A percentile compares a stretch with the other conserved stretches of the same genome.
These are phyloP conservation scores for Mimachlamys varia DNA, from an alignment of 2,888 invertebrate species.

Conservation along the genomic window DNA sequence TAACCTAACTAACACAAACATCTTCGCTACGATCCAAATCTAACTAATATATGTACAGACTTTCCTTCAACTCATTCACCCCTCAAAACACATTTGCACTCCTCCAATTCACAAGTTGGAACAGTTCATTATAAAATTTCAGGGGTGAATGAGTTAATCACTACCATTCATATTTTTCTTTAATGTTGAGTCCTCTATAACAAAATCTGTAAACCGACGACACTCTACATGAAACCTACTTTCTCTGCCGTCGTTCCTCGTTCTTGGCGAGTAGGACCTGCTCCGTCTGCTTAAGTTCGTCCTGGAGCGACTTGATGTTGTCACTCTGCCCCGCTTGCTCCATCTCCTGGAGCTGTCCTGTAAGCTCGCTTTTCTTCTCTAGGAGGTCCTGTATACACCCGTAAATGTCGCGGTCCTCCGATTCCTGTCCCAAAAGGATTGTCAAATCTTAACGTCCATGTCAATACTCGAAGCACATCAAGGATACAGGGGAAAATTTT, in stretches of 20 bases:
- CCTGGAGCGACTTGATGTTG: slow-evolving; percentile 60
- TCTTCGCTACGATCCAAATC: too few species aligned
- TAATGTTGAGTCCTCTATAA: neutral
- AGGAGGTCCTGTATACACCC: slow-evolving; percentile 78
- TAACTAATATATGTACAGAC: too few species aligned
- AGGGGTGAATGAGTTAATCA: too few species aligned
- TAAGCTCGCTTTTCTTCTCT: slow-evolving; percentile 74
- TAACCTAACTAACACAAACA: too few species aligned
- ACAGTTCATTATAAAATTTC: too few species aligned
- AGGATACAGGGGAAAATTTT: too few species aligned
- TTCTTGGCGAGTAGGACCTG: slow-evolving; percentile 73
- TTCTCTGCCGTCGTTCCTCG: slow-evolving; percentile 74
- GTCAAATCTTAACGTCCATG: neutral
- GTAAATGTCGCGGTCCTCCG: slow-evolving; percentile 79
- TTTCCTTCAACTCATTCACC: too few species aligned
- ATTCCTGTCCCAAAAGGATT: slow-evolving; percentile 63
- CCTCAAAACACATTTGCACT: too few species aligned
- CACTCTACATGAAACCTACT: slow-evolving; percentile 62
- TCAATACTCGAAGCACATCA: too few species aligned
- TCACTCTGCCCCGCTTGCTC: slow-evolving; percentile 66
- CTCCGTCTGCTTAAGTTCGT: slow-evolving; percentile 70
- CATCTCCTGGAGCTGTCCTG: slow-evolving; percentile 69
- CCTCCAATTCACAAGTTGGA: too few species aligned
- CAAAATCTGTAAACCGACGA: neutral
- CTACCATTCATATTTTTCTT: too few species aligned